Evolutionary conservation across 2,797 vertebrate genomes (phyloP), one percentile per base, ranked within the genome.

Genomic region (Aphelocoma californica): DNA sequence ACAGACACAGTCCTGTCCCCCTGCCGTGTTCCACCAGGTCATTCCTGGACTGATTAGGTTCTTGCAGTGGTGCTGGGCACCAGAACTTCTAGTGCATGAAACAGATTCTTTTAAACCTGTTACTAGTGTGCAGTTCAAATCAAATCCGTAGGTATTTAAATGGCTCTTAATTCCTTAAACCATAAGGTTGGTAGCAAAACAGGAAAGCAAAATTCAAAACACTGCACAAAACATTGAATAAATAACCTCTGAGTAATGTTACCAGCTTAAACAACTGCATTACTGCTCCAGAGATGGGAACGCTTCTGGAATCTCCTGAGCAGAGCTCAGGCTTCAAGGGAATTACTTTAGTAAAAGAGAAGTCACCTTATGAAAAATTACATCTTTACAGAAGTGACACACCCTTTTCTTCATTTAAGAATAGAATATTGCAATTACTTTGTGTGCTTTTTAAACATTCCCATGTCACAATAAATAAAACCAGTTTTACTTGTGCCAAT

Each of bases 141-240:
- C 88, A 67, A 86, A 88, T 92, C 50, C 11, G 36, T 54, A 88
- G 95, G 44, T 92, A 91, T 78, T 95, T 80, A 92, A 96, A 96
- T 95, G 93, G 97, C 96, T 97, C 95, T 97, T 96, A 96, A 95
- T 93, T 97, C 96, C 97, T 94, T 93, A 95, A 95, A 79, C 85
- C 47, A 14, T 83, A 86, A 94, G 58, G 95, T 9, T 91, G 90
- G 94, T 96, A 96, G 96, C 70, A 97, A 96, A 97, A 89, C 77
- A 75, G 70, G 93, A 97, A 93, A 93, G 82, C 81, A 64, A 91
- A 97, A 95, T 87, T 95, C 88, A 94, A 93, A 96, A 90, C 92
- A 95, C 93, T 96, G 94, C 93, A 93, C 91, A 91, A 97, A 96
- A 94, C 81, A 94, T 94, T 51, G 92, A 96, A 95, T 81, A 75